Evolutionary conservation across 2,113 vertebrate species (phyloP), one percentile per base, ranked within the genome.

Genomic region (Macquaria australasica): DNA sequence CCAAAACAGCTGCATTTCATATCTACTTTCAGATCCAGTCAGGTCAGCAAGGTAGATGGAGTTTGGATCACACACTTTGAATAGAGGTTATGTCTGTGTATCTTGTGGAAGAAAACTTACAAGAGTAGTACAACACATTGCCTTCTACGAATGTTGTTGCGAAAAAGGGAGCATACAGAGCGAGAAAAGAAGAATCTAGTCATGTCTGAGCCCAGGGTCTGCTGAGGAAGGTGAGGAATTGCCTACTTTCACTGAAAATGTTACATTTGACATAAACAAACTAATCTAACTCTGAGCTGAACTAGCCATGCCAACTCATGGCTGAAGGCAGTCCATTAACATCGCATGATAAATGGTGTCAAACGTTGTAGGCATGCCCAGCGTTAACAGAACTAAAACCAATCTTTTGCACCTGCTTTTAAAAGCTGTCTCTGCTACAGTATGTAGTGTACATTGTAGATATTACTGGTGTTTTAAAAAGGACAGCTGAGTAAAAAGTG

Each of bases 261-360:
- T 48, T 53, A 18, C 3, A 1, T 68, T 8, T 75, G 41, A 50
- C 63, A 60, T 21, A 16, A 20, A 37, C n/a, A 60, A 67, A 69
- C 41, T 50, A 56, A 41, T 69, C 43, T 18, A 64, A 50, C 23
- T 31, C 50, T 16, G 45, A 6, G 73, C n/a, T 28, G 50, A 55
- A 50, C 43, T 43, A 51, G n/a, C 60, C 21, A n/a, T 58, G 23
- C 12, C 20, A 62, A 16, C 43, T 79, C 34, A 55, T 14, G 18
- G 58, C 66, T 71, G 58, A 77, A 51, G 59, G 78, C 77, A 56
- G 58, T 77, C 7, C 50, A 81, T 60, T 80, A 68, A 80, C 37
- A 51, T 3, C 51, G 14, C 14, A 45, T 43, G 66, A 45, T 80
- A 55, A 53, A 53, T 64, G 45, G 23, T 45, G 60, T 68, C 25